Base-by-base conservation (phyloP, 1,140 invertebrate genomes). In the Caenorhabditis remanei region DNA sequence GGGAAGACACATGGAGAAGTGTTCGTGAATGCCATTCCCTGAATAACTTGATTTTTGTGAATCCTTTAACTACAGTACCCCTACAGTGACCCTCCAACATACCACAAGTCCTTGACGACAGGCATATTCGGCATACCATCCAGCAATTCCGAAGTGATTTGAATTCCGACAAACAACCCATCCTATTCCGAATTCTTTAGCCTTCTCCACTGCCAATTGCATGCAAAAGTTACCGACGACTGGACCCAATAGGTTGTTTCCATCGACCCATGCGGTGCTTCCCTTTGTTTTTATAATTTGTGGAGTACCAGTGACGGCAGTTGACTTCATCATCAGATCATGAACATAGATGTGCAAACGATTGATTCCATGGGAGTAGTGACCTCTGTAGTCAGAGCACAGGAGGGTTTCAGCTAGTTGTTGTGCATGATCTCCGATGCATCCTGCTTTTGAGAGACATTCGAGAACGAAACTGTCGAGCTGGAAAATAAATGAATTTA, bases 111-210 rank as follows among this genome's bases (percentile, higher is more conserved):
- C 95, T 88, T 95, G 91, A 14, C 96, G 93, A 71, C 95, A 94
- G 0, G 97, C 97, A 91, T 95, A 94, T 53, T 95, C 93, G 2
- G 95, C 94, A 94, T 98, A 98, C 94, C 95, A 97, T 0, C 96
- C 96, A 63, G 96, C 96, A 90, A 98, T 98, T 1, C 96, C 96
- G 93, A 95, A 97, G 93, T 97, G 96, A 93, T 97, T 97, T 0
- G 96, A 96, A 94, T 95, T 95, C 94, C 95, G 95, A 7, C 95
- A 95, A 40, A 94, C 94, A 0, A 98, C 96, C 95, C 96, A 96
- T 67, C 96, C 96, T 65, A 98, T 95, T 16, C 97, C 97, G 94
- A 94, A 56, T 95, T 93, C 91, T 67, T 71, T 65, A 3, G 85
- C 85, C 85, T 98, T 98, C 89, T 95, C 93, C 0, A 98, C 96